Percentiles rank a stretch among this genome's conserved stretches.
These are phyloP conservation scores for Ramazzottius varieornatus DNA, from an alignment of 2,888 invertebrate genomes.

Conservation along the genomic window DNA sequence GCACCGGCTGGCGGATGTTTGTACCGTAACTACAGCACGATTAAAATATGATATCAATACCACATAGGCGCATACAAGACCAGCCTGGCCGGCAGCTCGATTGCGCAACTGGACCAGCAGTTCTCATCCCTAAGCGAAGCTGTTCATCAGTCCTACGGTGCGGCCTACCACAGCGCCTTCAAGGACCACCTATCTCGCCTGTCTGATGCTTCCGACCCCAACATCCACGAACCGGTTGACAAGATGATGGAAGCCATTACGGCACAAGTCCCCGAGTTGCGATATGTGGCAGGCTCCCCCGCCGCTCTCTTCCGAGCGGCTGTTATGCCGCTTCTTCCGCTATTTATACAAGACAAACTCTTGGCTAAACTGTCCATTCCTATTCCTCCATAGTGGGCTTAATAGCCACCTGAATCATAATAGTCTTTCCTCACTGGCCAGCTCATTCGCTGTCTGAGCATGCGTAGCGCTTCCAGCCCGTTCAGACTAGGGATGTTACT, in stretches of 20 bases:
- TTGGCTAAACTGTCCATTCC: not conserved
- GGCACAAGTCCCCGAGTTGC: not conserved
- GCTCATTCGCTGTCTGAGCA: too few relatives aligned
- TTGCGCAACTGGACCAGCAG: not conserved
- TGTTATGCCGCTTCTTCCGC: not conserved
- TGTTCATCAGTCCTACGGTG: slow-evolving; percentile 9
- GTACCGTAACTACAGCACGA: too few relatives aligned
- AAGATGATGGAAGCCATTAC: slow-evolving; percentile 17
- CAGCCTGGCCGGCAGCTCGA: not conserved
- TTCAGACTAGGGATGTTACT: too few relatives aligned
- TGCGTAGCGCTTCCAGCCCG: too few relatives aligned
- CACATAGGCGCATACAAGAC: not conserved
- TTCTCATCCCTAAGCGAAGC: slow-evolving; percentile 6
- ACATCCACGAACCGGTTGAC: slow-evolving; percentile 17
- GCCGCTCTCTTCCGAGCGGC: not conserved
- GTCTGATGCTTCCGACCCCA: slow-evolving; percentile 9
- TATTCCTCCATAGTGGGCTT: too few relatives aligned
- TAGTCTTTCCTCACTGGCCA: too few relatives aligned
- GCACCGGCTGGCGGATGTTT: too few relatives aligned
- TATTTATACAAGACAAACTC: not conserved
- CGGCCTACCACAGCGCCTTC: slow-evolving; percentile 9
- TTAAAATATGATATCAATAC: too few relatives aligned
- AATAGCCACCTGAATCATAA: too few relatives aligned
- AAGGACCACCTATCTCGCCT: not conserved
- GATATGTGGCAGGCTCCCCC: not conserved